Evolutionary conservation across 2,797 vertebrate genomes (phyloP).

Genomic region (Merluccius polli): DNA sequence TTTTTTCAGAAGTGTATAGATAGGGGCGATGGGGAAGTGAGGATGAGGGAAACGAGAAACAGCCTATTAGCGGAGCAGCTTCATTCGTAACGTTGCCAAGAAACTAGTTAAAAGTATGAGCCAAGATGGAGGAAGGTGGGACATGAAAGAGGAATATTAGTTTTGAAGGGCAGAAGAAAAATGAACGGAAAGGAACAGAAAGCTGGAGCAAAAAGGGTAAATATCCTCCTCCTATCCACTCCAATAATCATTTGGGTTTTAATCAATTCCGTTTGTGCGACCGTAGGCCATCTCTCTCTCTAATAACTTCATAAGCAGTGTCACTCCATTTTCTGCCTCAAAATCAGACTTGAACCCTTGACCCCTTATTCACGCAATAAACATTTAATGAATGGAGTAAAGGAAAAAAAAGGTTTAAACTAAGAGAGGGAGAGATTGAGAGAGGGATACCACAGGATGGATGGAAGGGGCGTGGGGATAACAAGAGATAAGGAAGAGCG

Average conservation of each 20-base stretch:
- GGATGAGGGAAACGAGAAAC: neutral
- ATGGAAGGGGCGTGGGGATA: slow-evolving; percentile 48
- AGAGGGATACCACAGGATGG: slow-evolving; percentile 34
- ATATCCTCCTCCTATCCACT: neutral
- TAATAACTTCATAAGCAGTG: neutral
- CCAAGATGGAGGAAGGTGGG: neutral
- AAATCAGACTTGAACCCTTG: neutral
- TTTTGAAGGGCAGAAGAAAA: neutral
- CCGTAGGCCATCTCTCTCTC: neutral
- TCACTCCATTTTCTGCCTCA: neutral
- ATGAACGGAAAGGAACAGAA: neutral
- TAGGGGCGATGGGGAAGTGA: neutral
- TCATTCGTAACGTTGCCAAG: neutral
- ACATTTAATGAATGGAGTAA: slow-evolving; percentile 31
- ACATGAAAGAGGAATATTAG: neutral
- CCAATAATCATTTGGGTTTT: neutral
- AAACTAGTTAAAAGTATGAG: neutral
- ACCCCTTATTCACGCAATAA: slow-evolving; percentile 20
- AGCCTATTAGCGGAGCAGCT: neutral
- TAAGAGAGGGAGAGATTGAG: slow-evolving; percentile 14
- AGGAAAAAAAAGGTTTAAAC: slow-evolving; percentile 3
- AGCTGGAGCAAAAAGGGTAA: neutral
- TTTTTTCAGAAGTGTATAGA: neutral
- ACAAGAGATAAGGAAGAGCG: slow-evolving; percentile 58
- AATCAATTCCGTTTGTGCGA: neutral